Conservation (phyloP, 2,888 invertebrate species). For the Microdon myrmicae region DNA sequence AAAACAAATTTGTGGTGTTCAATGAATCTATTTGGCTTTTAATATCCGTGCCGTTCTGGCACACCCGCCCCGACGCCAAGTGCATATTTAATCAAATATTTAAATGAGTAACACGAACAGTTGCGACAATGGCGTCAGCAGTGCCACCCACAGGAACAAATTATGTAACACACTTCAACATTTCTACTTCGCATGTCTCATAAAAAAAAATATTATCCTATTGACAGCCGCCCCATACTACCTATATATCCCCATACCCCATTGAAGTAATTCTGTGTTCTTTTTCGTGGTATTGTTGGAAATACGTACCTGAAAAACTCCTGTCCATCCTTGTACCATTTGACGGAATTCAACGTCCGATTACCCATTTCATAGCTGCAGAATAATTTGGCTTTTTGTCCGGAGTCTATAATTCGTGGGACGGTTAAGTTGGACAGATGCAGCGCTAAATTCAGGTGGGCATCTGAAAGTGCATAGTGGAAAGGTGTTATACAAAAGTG, state of each 20-base stretch:
- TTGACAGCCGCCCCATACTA: no score
- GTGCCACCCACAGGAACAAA: no score
- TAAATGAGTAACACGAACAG: slow-evolving; percentile 38
- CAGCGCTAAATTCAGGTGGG: slow-evolving; percentile 61
- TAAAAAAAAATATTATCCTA: no score
- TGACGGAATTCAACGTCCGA: slow-evolving; percentile 66
- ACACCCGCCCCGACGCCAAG: slow-evolving; percentile 14
- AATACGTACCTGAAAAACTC: slow-evolving; percentile 66
- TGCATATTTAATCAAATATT: slow-evolving; percentile 48
- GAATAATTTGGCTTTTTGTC: slow-evolving; percentile 65
- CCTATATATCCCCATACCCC: no score
- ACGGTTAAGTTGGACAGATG: slow-evolving; percentile 65
- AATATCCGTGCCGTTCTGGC: slow-evolving; percentile 16
- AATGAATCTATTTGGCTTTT: slow-evolving; percentile 43
- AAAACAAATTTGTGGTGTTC: slow-evolving; percentile 46
- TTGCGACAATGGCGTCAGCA: slow-evolving; percentile 1
- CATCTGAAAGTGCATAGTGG: slow-evolving; percentile 56
- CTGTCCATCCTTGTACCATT: slow-evolving; percentile 67
- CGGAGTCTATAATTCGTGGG: slow-evolving; percentile 66
- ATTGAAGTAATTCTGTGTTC: slow-evolving; percentile 1
- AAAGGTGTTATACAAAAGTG: slow-evolving; percentile 23
- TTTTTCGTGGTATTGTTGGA: slow-evolving; percentile 8
- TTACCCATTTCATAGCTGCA: slow-evolving; percentile 67
- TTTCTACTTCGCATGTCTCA: no score
- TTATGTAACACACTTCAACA: no score